phyloP scores from a whole-genome alignment of 2,113 vertebrate species.

The Columba livia region DNA sequence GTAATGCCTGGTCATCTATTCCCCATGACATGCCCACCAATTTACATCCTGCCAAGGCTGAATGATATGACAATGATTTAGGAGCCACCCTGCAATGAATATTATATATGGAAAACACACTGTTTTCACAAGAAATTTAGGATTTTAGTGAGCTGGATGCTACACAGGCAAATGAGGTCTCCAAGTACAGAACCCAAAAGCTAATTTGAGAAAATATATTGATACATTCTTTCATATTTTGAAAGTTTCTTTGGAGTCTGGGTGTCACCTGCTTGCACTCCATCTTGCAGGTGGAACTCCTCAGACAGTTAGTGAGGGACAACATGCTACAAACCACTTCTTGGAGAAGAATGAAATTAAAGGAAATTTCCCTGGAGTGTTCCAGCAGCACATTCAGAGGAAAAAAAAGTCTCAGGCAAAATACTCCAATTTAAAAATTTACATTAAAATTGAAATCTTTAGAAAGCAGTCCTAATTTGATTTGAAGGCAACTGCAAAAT shows the following conservation, averaged over 20 bases:
- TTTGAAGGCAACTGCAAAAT: not conserved
- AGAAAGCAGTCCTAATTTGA: not conserved
- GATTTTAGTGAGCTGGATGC: not conserved
- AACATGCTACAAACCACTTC: not conserved
- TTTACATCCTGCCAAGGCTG: not conserved
- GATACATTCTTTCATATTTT: not conserved
- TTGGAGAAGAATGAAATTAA: not conserved
- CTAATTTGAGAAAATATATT: not conserved
- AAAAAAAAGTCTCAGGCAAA: not conserved
- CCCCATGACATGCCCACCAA: not conserved
- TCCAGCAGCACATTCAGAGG: not conserved
- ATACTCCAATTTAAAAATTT: not conserved
- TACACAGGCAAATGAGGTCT: not conserved
- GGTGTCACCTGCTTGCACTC: not conserved
- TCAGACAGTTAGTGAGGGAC: not conserved
- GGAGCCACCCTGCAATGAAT: not conserved
- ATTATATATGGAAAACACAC: fast-evolving
- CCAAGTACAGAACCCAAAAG: not conserved
- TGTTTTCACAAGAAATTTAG: not conserved
- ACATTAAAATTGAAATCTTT: not conserved
- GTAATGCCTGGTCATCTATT: not conserved
- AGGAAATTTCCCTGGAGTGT: not conserved
- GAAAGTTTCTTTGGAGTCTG: not conserved
- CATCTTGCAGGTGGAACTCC: not conserved
- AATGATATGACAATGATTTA: not conserved